Base-by-base conservation (phyloP, 2,888 invertebrate genomes). In the Lomographa bimaculata region DNA sequence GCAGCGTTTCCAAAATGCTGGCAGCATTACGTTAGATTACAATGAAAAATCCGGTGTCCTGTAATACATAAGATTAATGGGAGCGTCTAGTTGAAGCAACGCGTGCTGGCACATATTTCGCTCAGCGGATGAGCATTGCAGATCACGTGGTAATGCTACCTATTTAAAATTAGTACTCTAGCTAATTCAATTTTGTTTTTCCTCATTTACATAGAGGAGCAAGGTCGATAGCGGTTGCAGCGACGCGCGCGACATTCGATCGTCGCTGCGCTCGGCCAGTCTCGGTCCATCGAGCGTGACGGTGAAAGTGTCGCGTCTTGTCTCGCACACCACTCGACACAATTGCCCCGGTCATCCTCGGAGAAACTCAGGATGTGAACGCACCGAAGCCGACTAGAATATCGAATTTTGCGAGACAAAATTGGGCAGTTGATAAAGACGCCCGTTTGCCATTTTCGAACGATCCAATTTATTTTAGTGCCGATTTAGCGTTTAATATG, bases 251-350 rank as follows among this genome's bases (percentile, higher is more conserved):
- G 18, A 7, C 19, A 29, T 32, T 44, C 48, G 42, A 52, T 46
- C 32, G 44, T 11, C 32, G 44, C 16, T 7, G 7, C 2, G 17
- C 43, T 36, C 38, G 49, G 47, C 39, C 19, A 24, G 28, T 35
- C 43, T 36, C 38, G 49, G 47, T 41, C 19, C 26, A 26, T 35
- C 28, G 27, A 53, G 44, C 53, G 51, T 45, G 42, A 29, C 50
- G 41, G 54, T 42, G 56, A 56, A 56, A 58, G 56, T 53, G 54
- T 56, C 54, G 8, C 19, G 18, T 32, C 36, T 27, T 26, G 21
- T 36, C 36, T 24, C 14, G 14, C 14, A 4, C 3, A 20, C 23
- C 21, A 21, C 17, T 28, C 28, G 25, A 30, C 12, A 14, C 20
- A 19, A 43, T 28, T 14, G 16, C 18, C 24, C 12, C 12, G 8